Evolutionary conservation across 2,888 invertebrate genomes (phyloP), one percentile per base, ranked within the genome.

Genomic region (Apodemia mormo): DNA sequence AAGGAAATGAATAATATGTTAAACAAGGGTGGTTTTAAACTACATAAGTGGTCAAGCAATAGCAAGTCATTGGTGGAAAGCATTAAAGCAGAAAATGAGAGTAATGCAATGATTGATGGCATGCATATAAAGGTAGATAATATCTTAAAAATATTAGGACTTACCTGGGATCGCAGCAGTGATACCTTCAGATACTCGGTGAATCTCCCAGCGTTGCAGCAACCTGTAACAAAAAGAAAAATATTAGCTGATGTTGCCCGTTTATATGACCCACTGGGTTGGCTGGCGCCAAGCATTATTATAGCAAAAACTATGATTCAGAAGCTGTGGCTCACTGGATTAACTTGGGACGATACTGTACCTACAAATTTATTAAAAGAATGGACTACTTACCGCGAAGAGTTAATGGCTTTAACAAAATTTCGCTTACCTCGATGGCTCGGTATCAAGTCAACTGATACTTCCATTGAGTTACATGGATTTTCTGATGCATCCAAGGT

Each of bases 401-500:
- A 52, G 2, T n/a, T n/a, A 6, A 52, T 52, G 2, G 12, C n/a
- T n/a, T 49, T 49, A 12, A 14, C 12, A 2, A 14, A 49, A 2
- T 49, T 49, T 4, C 49, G 14, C 49, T 49, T 49, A 14, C 12
- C 49, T 14, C 49, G 49, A 2, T 49, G 49, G 49, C 49, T 30
- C 12, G 9, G 58, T 5, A 45, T 7, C 14, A 10, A 45, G 67
- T 61, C 65, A 56, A 61, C 40, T 7, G 30, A n/a, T 30, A 69
- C 45, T 70, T 29, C 12, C 14, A 61, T 74, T 3, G 74, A 77
- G 65, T 66, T 77, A 7, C 75, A 76, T 65, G 74, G 70, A 0
- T 77, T 76, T 37, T 45, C 69, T 40, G 77, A 77, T 66, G 73
- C 74, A 8, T 76, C 76, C 2, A 71, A 71, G 12, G 33, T 70